Conservation (phyloP, 1,140 invertebrate genomes). For the Protaetia brevitarsis region DNA sequence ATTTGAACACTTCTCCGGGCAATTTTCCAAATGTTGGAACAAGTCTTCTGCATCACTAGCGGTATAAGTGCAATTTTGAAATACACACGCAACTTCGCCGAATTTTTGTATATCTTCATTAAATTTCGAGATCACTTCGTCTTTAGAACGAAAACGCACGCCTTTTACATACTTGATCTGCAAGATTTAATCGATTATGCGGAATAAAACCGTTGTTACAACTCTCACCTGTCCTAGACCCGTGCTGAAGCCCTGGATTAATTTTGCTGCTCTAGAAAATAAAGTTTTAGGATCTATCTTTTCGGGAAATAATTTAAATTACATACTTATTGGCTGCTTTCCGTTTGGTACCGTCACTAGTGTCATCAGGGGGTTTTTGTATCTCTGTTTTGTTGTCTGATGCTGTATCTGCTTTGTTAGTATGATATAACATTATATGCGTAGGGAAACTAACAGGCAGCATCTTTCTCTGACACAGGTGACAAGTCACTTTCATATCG, state of each 20-base stretch:
- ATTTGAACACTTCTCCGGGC: conserved; percentile 33
- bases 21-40: conserved; percentile 34
- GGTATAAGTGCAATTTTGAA: conserved; percentile 31
- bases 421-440: conserved; percentile 32
- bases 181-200: neutral
- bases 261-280: conserved; percentile 17
- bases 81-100: conserved; percentile 26
- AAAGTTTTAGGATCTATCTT: neutral
- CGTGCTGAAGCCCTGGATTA: no score
- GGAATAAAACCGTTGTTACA: no score
- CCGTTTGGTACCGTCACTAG: conserved; percentile 41
- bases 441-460: conserved; percentile 56
- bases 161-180: neutral
- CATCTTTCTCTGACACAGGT: conserved; percentile 55
- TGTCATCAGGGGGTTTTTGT: neutral
- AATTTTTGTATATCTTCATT: conserved; percentile 12
- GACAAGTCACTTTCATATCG: conserved; percentile 52
- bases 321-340: conserved; percentile 56
- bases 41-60: conserved; percentile 22
- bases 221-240: no score
- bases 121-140: conserved; percentile 16
- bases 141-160: neutral
- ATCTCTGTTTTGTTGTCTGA: neutral
- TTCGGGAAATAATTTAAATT: neutral
- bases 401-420: neutral